Conservation (phyloP, 2,113 vertebrate genomes). For the Rhinolophus sinicus region DNA sequence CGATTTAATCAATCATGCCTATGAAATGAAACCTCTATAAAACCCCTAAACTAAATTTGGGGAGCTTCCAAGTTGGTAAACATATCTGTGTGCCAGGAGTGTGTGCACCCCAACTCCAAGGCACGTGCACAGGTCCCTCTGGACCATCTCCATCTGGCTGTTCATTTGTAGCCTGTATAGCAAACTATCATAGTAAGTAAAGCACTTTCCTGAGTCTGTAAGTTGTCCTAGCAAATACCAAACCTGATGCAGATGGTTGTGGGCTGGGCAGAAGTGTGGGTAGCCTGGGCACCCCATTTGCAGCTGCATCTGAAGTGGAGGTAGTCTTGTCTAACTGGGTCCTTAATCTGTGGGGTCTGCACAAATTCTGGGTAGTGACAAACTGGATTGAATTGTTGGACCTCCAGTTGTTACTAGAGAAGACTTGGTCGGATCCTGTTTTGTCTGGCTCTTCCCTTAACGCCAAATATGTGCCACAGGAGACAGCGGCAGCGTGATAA, state of each 20-base stretch:
- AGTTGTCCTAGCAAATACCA: background rate
- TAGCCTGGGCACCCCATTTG: background rate
- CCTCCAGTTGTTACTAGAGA: background rate
- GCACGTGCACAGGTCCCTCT: background rate
- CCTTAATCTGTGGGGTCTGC: background rate
- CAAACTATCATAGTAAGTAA: background rate
- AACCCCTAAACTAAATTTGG: background rate
- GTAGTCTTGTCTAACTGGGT: background rate
- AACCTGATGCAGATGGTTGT: background rate
- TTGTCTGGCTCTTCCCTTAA: background rate
- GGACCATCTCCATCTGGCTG: background rate
- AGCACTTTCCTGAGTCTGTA: background rate
- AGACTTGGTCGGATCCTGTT: background rate
- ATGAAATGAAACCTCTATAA: background rate
- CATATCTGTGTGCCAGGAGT: background rate
- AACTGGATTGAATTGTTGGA: background rate
- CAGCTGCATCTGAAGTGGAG: background rate
- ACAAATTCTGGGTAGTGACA: background rate
- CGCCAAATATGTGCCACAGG: background rate
- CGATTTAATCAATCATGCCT: background rate
- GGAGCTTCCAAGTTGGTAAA: background rate
- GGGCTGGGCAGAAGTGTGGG: background rate
- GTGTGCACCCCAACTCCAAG: background rate
- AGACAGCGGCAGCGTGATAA: accelerated
- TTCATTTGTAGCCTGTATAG: background rate